These are phyloP conservation scores for Cryptoblepharus egeriae DNA, from an alignment of 2,797 vertebrate genomes.

Conservation along the genomic window DNA sequence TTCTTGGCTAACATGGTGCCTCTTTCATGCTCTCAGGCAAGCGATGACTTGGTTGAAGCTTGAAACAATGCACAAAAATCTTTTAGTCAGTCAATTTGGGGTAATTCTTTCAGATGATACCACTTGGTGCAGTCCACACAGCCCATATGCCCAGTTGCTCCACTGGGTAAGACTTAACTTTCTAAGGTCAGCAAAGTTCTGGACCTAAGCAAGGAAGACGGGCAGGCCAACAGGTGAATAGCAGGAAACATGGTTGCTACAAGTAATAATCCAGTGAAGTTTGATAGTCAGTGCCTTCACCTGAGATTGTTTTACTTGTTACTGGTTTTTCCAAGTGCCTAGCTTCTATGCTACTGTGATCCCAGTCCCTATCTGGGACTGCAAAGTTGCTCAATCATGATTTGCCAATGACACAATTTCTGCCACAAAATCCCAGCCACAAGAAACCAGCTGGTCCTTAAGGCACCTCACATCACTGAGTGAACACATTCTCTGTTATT, in stretches of 20 bases:
- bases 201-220: background rate
- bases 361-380: background rate
- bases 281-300: background rate
- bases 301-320: background rate
- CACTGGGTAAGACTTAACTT: too few species aligned
- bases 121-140: too few species aligned
- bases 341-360: background rate
- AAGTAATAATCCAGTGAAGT: background rate
- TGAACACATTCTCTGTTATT: background rate
- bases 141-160: too few species aligned
- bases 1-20: too few species aligned
- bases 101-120: too few species aligned
- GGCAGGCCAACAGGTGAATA: background rate
- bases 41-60: too few species aligned
- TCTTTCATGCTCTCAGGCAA: too few species aligned
- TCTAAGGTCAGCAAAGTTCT: background rate
- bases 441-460: background rate
- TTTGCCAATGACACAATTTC: background rate
- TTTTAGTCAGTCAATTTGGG: too few species aligned
- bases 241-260: background rate
- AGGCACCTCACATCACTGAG: background rate
- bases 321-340: background rate
- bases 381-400: background rate
- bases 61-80: too few species aligned
- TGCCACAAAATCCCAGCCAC: background rate